Conservation (phyloP, 2,113 vertebrate genomes). For the Meleagris gallopavo region DNA sequence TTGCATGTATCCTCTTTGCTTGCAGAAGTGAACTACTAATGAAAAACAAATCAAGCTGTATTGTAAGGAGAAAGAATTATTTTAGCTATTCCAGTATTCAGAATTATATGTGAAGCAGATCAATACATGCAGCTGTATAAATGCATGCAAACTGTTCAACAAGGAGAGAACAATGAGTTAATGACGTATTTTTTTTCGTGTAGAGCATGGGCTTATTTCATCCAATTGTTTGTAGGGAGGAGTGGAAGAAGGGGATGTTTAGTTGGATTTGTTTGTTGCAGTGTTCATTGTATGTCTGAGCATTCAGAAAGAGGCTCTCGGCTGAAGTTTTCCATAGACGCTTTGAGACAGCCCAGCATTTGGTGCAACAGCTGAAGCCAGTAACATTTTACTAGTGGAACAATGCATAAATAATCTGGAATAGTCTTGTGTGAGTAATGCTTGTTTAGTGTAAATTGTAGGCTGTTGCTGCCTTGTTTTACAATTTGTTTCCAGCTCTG, state of each 20-base stretch:
- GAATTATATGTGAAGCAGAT: not conserved
- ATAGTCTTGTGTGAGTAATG: not conserved
- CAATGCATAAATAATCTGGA: slow-evolving; percentile 12
- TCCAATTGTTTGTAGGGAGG: not conserved
- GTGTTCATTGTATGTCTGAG: not conserved
- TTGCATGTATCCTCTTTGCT: not conserved
- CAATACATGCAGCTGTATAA: not conserved
- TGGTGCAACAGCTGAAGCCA: slow-evolving; percentile 13
- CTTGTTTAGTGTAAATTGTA: slow-evolving; percentile 13
- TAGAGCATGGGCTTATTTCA: not conserved
- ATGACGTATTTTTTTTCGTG: not conserved
- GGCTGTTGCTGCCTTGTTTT: slow-evolving; percentile 2
- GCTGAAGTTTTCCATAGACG: not conserved
- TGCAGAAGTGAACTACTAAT: not conserved
- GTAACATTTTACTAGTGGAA: not conserved
- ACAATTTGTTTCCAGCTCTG: not conserved
- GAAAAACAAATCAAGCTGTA: not conserved
- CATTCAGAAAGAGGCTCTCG: not conserved
- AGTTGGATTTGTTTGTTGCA: not conserved
- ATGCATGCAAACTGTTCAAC: not conserved
- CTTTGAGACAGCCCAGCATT: not conserved
- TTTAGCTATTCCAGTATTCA: not conserved
- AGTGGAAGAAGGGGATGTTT: not conserved
- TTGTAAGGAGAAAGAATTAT: not conserved
- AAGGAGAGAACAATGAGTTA: not conserved